Percentiles rank a stretch among this genome's conserved stretches.
These are phyloP conservation scores for Phoeniculus purpureus DNA, from an alignment of 2,797 vertebrate genomes.

Conservation along the genomic window DNA sequence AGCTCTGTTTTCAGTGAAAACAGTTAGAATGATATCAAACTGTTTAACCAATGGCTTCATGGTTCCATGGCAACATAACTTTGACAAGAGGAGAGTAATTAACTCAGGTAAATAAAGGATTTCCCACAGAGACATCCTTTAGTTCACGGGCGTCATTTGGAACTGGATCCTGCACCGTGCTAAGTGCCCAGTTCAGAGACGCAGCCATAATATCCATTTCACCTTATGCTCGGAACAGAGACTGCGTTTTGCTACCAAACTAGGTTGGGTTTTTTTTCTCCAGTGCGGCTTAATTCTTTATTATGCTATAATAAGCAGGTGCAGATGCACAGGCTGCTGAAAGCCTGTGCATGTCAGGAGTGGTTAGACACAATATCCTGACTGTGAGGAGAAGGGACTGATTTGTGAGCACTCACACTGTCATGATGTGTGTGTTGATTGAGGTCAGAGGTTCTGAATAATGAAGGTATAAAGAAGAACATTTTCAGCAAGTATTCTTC, in stretches of 20 bases:
- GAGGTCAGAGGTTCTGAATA: neutral
- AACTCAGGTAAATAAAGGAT: neutral
- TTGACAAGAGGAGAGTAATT: neutral
- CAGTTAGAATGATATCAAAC: neutral
- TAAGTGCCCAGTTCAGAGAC: neutral
- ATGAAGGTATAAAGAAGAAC: neutral
- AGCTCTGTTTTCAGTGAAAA: neutral
- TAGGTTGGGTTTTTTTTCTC: neutral
- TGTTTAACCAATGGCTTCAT: neutral
- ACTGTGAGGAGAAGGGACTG: neutral
- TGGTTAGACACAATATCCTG: neutral
- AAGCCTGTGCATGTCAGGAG: neutral
- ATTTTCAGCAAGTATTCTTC: neutral
- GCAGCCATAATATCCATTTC: neutral
- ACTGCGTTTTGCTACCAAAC: neutral
- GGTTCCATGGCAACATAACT: neutral
- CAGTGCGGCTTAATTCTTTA: neutral
- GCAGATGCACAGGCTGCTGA: neutral
- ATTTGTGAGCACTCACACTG: neutral
- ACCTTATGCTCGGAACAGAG: conserved; percentile 24
- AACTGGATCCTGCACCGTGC: neutral
- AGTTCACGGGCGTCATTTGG: neutral
- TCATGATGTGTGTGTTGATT: accelerated
- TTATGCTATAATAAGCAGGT: neutral
- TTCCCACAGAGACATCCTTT: neutral